Percentiles rank a stretch among this genome's conserved stretches.
These are phyloP conservation scores for Camponotus floridanus DNA, from an alignment of 1,140 invertebrate genomes.

Conservation along the genomic window DNA sequence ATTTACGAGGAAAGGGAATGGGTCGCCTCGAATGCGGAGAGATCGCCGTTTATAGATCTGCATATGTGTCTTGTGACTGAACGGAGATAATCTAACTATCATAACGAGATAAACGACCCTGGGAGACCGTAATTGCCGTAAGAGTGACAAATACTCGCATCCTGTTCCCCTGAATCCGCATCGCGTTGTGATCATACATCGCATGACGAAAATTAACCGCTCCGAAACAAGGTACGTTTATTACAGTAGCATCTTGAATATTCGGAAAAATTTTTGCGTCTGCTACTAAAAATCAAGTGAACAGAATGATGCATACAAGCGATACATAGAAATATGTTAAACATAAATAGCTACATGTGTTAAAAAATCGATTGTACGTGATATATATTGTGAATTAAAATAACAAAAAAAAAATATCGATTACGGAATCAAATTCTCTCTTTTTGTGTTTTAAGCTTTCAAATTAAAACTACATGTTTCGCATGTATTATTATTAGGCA, in stretches of 20 bases:
- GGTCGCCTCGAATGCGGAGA: slow-evolving; percentile 52
- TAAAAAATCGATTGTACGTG: slow-evolving; percentile 8
- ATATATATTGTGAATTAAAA: neutral
- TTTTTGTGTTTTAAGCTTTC: no score
- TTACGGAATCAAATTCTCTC: neutral
- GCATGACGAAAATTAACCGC: slow-evolving; percentile 24
- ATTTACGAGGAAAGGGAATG: slow-evolving; percentile 57
- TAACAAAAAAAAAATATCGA: neutral
- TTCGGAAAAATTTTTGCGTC: neutral
- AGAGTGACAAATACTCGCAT: slow-evolving; percentile 58
- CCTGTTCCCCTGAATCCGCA: slow-evolving; percentile 7
- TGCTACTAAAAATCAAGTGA: neutral
- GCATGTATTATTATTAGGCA: neutral
- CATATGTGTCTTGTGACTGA: slow-evolving; percentile 51
- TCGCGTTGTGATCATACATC: slow-evolving; percentile 22
- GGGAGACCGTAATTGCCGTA: slow-evolving; percentile 57
- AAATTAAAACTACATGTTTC: neutral
- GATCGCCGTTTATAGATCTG: slow-evolving; percentile 54
- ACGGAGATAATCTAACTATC: slow-evolving; percentile 63
- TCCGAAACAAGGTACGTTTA: neutral
- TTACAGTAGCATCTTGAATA: neutral
- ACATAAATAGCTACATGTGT: neutral
- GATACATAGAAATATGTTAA: no score
- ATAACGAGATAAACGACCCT: slow-evolving; percentile 61
- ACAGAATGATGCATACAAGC: neutral